These are phyloP conservation scores for Acleris sparsana DNA, from an alignment of 2,888 invertebrate species.

Conservation along the genomic window DNA sequence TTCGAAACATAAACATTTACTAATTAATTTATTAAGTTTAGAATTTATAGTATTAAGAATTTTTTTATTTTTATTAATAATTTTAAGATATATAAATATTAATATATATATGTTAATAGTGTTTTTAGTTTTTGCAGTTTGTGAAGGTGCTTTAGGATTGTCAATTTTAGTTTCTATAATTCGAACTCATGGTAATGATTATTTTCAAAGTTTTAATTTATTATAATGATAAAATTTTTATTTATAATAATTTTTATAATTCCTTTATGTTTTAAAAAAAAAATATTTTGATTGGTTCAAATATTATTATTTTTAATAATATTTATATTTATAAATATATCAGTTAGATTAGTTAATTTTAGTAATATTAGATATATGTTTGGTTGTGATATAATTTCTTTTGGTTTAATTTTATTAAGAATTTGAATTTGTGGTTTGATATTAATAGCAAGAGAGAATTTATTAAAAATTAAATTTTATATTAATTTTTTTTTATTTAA, in stretches of 20 bases:
- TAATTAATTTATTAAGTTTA: constrained; percentile 83
- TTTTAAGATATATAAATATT: constrained; percentile 71
- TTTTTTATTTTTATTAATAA: constrained; percentile 78
- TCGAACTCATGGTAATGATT: constrained; percentile 86
- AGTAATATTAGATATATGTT: constrained; percentile 69
- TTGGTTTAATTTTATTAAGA: constrained; percentile 81
- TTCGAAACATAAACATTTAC: constrained; percentile 83
- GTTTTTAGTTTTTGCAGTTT: constrained; percentile 85
- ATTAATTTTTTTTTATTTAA: constrained; percentile 78
- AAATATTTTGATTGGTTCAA: constrained; percentile 81
- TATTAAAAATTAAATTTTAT: constrained; percentile 72
- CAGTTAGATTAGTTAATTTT: constrained; percentile 60
- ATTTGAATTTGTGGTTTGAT: constrained; percentile 85
- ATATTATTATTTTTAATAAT: constrained; percentile 76
- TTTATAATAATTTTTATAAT: constrained; percentile 75
- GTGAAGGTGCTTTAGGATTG: constrained; percentile 86
- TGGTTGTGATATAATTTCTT: constrained; percentile 80
- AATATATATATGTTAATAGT: constrained; percentile 83
- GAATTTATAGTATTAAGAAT: constrained; percentile 84
- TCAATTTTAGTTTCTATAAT: constrained; percentile 85
- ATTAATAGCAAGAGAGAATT: constrained; percentile 81
- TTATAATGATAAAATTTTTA: constrained; percentile 84
- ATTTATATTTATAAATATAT: constrained; percentile 75
- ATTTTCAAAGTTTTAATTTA: constrained; percentile 83
- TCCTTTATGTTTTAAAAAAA: constrained; percentile 77